Percentiles rank a stretch among this genome's conserved stretches.
phyloP scores from a whole-genome alignment of 2,797 vertebrate species.

The Pipistrellus pygmaeus region DNA sequence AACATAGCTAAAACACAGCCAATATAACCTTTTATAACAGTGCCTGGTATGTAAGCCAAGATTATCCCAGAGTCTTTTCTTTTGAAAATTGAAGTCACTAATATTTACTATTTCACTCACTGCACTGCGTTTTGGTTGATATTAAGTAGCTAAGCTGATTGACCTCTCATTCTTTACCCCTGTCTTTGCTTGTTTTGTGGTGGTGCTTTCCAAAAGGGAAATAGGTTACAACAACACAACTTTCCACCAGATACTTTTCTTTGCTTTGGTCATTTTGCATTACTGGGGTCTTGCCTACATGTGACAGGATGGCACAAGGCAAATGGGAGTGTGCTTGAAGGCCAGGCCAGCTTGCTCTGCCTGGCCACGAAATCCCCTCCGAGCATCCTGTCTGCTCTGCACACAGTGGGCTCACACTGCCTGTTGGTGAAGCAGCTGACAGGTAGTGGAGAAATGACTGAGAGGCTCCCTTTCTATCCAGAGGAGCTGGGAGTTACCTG shows the following conservation, averaged over 20 bases:
- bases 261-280: background rate
- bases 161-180: background rate
- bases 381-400: background rate
- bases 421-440: background rate
- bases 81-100: background rate
- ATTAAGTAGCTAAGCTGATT: background rate
- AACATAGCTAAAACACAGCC: background rate
- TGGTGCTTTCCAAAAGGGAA: background rate
- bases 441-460: background rate
- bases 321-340: background rate
- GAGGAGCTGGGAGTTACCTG: background rate
- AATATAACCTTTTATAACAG: background rate
- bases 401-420: background rate
- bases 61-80: background rate
- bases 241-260: background rate
- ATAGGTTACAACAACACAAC: background rate
- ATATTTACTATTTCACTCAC: background rate
- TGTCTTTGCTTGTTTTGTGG: background rate
- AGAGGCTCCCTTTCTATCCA: background rate
- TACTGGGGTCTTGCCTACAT: background rate
- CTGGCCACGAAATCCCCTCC: background rate
- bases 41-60: background rate
- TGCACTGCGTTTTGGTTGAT: background rate
- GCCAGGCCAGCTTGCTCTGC: background rate
- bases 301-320: background rate